A percentile compares a stretch with the other conserved stretches of the same genome.
Conservation (phyloP, 2,888 invertebrate species). For the Drosophila lacicola region DNA sequence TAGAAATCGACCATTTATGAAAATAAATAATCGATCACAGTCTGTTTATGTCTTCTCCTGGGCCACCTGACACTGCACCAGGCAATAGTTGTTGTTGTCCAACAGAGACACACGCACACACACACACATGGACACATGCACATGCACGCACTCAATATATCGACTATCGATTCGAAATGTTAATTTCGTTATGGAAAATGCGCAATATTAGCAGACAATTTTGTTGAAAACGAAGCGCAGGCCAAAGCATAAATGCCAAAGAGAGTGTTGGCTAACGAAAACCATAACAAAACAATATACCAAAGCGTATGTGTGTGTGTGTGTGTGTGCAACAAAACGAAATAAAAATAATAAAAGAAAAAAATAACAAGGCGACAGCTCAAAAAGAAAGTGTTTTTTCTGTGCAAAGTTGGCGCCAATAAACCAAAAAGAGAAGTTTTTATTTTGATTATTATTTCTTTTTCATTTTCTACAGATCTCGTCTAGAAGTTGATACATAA, state of each 20-base stretch:
- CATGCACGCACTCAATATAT: conserved; percentile 41
- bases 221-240: conserved; percentile 42
- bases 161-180: conserved; percentile 69
- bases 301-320: neutral
- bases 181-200: conserved; percentile 63
- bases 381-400: conserved; percentile 55
- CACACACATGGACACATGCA: neutral
- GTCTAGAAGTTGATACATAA: conserved; percentile 10
- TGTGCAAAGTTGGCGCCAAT: conserved; percentile 40
- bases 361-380: conserved; percentile 11
- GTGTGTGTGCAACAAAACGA: conserved; percentile 23
- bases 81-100: conserved; percentile 32
- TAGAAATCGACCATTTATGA: conserved; percentile 46
- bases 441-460: neutral
- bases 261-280: conserved; percentile 44
- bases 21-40: conserved; percentile 49
- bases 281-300: conserved; percentile 52
- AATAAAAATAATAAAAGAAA: conserved; percentile 29
- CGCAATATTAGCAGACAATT: conserved; percentile 58
- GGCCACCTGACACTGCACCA: conserved; percentile 46
- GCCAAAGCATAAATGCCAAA: conserved; percentile 50
- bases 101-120: conserved; percentile 9
- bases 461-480: conserved; percentile 23
- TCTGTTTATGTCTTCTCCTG: conserved; percentile 50
- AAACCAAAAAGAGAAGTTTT: conserved; percentile 5